These are phyloP conservation scores for Bubo bubo DNA, from an alignment of 2,113 vertebrate genomes.

Conservation along the genomic window DNA sequence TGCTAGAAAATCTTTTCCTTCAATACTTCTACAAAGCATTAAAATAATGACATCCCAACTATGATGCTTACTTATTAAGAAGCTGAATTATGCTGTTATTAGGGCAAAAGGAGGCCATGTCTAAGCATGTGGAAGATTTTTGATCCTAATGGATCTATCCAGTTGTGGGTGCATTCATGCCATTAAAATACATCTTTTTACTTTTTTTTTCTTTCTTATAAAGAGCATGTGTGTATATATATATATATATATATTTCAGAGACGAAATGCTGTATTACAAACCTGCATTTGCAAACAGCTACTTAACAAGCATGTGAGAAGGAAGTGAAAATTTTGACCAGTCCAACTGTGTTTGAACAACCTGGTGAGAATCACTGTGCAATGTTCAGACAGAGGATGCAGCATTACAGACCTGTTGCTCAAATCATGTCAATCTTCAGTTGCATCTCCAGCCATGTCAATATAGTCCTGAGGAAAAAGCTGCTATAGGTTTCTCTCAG, in stretches of 20 bases:
- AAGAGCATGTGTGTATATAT: neutral
- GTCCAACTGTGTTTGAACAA: neutral
- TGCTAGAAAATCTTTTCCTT: neutral
- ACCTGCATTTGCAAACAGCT: neutral
- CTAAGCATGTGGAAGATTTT: neutral
- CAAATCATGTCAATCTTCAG: neutral
- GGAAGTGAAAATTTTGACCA: neutral
- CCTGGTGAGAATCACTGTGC: neutral
- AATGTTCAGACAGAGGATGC: neutral
- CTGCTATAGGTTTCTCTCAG: neutral
- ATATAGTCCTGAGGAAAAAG: neutral
- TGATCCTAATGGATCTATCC: neutral
- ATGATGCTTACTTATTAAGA: neutral
- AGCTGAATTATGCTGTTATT: neutral
- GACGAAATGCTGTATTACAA: neutral
- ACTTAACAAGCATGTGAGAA: neutral
- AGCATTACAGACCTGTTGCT: neutral
- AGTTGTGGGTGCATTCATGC: neutral
- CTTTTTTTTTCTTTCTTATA: neutral
- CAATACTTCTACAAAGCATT: neutral
- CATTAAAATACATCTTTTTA: neutral
- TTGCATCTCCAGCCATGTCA: neutral
- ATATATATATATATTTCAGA: neutral
- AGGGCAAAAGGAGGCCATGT: neutral
- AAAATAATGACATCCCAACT: neutral